Conservation (phyloP, 92 coral and sea anemone genomes). For the Zoanthus sociatus region DNA sequence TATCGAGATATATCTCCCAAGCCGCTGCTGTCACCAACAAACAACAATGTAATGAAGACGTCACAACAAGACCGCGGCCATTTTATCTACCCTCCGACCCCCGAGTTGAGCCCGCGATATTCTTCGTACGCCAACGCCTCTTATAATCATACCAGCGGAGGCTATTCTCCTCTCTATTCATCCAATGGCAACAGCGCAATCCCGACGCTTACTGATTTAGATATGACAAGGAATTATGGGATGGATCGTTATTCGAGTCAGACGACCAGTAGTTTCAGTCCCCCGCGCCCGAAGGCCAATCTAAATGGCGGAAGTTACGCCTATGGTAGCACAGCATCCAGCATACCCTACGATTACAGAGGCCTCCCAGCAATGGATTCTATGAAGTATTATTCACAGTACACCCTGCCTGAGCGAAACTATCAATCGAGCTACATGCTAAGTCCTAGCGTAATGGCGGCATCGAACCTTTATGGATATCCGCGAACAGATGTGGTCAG, state of each 20-base stretch:
- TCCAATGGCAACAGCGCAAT: slow-evolving; percentile 60
- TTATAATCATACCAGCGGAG: slow-evolving; percentile 63
- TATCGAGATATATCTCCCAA: slow-evolving; percentile 78
- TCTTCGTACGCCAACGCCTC: slow-evolving; percentile 72
- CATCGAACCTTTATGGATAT: slow-evolving; percentile 73
- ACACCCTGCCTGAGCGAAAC: slow-evolving; percentile 82
- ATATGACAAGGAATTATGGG: slow-evolving; percentile 80
- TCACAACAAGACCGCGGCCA: slow-evolving; percentile 81
- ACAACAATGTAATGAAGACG: slow-evolving; percentile 70
- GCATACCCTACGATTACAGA: slow-evolving; percentile 77
- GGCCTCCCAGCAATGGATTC: slow-evolving; percentile 84
- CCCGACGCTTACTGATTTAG: slow-evolving; percentile 70
- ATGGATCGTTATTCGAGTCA: slow-evolving; percentile 74
- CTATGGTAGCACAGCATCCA: slow-evolving; percentile 59
- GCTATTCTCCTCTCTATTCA: slow-evolving; percentile 64
- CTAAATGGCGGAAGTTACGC: slow-evolving; percentile 71
- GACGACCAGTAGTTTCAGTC: slow-evolving; percentile 57
- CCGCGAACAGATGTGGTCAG: slow-evolving; percentile 80
- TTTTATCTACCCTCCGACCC: slow-evolving; percentile 87
- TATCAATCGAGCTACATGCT: slow-evolving; percentile 87
- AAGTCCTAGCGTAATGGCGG: slow-evolving; percentile 75
- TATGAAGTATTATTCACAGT: slow-evolving; percentile 90
- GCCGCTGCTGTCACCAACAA: slow-evolving; percentile 67
- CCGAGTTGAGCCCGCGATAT: slow-evolving; percentile 86
- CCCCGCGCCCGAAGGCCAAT: slow-evolving; percentile 79